phyloP scores from a whole-genome alignment of 2,797 vertebrate genomes.

The Microcaecilia unicolor region DNA sequence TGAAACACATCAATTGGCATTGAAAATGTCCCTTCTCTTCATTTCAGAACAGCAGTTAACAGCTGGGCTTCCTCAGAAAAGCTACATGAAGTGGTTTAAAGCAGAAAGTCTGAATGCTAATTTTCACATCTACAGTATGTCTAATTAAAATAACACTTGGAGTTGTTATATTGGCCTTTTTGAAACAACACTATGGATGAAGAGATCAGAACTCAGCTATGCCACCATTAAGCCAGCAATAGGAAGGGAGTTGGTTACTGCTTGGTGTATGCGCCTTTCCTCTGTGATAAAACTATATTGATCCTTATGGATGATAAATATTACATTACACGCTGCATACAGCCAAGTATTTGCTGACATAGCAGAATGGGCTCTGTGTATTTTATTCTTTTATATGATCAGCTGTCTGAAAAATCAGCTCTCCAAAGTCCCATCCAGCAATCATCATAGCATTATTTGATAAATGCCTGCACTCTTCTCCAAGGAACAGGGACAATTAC shows the following conservation, averaged over 20 bases:
- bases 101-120: too few relatives aligned
- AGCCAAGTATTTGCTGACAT: conserved; percentile 23
- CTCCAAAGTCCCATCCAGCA: neutral
- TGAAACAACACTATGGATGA: too few relatives aligned
- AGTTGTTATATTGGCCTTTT: too few relatives aligned
- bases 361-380: conserved; percentile 1
- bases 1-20: neutral
- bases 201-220: fast-evolving
- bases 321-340: conserved; percentile 7
- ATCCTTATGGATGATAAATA: conserved; percentile 14
- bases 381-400: neutral
- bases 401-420: neutral
- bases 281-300: conserved; percentile 10
- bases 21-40: conserved; percentile 18
- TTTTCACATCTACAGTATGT: too few relatives aligned
- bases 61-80: neutral
- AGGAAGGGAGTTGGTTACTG: conserved; percentile 1
- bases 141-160: too few relatives aligned
- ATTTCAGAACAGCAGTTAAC: neutral
- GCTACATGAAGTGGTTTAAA: too few relatives aligned
- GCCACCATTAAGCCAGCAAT: neutral
- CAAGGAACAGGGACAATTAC: neutral
- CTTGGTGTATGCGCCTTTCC: neutral
- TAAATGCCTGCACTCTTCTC: neutral
- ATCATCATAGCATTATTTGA: neutral